Percentiles rank a stretch among this genome's conserved stretches.
phyloP scores from a whole-genome alignment of 2,113 vertebrate species.

The Gopherus evgoodei region DNA sequence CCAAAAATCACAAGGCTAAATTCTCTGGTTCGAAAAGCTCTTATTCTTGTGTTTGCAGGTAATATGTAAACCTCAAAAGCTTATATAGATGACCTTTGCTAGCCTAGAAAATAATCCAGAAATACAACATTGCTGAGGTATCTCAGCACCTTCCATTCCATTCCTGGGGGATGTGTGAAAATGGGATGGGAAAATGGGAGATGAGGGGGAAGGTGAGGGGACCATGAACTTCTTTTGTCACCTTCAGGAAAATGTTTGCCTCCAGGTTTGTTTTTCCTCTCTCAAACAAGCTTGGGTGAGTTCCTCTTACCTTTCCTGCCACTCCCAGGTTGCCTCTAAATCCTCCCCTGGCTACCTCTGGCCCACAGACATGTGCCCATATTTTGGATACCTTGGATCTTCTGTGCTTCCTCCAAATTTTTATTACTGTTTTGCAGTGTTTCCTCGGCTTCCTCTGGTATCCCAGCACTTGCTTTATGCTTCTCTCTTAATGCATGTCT shows the following conservation, averaged over 20 bases:
- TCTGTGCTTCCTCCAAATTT: neutral
- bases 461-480: neutral
- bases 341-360: neutral
- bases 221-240: neutral
- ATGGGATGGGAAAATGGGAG: neutral
- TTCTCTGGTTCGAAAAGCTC: neutral
- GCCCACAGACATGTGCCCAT: fast-evolving
- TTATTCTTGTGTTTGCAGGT: neutral
- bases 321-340: neutral
- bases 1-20: neutral
- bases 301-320: neutral
- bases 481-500: neutral
- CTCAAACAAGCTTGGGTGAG: neutral
- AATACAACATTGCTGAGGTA: neutral
- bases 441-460: neutral
- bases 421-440: neutral
- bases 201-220: too few species aligned
- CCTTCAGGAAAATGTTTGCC: neutral
- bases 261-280: neutral
- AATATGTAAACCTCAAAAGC: neutral
- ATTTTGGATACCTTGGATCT: neutral
- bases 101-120: neutral
- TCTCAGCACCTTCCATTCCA: neutral
- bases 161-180: neutral
- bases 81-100: neutral